These are phyloP conservation scores for Minunthozetes semirufus DNA, from an alignment of 2,888 invertebrate genomes.

Conservation along the genomic window DNA sequence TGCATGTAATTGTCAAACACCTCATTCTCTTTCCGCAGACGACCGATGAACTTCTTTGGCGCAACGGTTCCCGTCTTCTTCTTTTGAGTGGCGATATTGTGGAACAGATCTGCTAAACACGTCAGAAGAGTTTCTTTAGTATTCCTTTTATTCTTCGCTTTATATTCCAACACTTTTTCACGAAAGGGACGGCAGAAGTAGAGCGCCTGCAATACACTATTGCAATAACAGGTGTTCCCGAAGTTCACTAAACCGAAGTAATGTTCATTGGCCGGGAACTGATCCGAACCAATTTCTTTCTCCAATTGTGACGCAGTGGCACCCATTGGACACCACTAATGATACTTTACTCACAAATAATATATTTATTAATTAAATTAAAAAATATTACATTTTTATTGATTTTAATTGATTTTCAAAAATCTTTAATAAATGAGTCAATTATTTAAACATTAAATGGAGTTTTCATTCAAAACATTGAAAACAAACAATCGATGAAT, in stretches of 20 bases:
- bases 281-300: slow-evolving; percentile 97
- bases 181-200: slow-evolving; percentile 99
- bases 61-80: slow-evolving; percentile 98
- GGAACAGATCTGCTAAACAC: slow-evolving; percentile 96
- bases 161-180: slow-evolving; percentile 96
- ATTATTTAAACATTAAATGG: too few relatives aligned
- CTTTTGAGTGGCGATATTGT: slow-evolving; percentile 99
- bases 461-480: too few relatives aligned
- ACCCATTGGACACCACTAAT: slow-evolving; percentile 56
- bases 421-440: too few relatives aligned
- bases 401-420: too few relatives aligned
- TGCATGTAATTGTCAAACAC: slow-evolving; percentile 99
- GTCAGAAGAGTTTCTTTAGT: slow-evolving; percentile 89
- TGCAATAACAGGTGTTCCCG: slow-evolving; percentile 99
- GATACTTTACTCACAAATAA: neutral
- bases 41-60: slow-evolving; percentile 98
- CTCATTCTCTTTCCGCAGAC: slow-evolving; percentile 96
- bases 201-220: slow-evolving; percentile 96
- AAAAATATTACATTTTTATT: too few relatives aligned
- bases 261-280: slow-evolving; percentile 97
- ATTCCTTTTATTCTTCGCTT: slow-evolving; percentile 77
- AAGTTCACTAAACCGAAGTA: slow-evolving; percentile 99
- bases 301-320: slow-evolving; percentile 98
- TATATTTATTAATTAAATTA: neutral
- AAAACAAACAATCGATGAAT: too few relatives aligned